Conservation (phyloP, 2,113 vertebrate genomes). For the Ornithorhynchus anatinus region DNA sequence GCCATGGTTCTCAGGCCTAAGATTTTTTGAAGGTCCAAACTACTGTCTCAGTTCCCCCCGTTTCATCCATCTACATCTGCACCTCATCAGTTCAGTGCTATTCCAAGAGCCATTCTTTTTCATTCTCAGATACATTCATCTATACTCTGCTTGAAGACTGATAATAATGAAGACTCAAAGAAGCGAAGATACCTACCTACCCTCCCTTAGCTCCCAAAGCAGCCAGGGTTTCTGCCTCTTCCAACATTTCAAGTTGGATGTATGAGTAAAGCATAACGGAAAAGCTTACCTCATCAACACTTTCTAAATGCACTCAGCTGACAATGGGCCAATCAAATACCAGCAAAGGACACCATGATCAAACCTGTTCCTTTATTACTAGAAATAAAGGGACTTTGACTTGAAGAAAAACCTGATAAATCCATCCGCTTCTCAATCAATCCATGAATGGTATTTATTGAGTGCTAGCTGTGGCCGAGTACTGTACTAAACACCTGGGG, state of each 20-base stretch:
- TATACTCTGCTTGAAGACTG: neutral
- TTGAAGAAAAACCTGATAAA: conserved; percentile 5
- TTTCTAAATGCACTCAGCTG: conserved; percentile 33
- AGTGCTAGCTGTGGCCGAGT: neutral
- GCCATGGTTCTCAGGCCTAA: neutral
- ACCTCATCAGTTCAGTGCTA: neutral
- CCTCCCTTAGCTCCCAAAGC: no score
- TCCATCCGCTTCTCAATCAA: neutral
- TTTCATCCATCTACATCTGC: neutral
- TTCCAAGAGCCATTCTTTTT: neutral
- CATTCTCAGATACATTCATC: neutral
- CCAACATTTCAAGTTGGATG: no score
- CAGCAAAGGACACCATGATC: neutral
- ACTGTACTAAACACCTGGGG: no score
- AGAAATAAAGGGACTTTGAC: neutral
- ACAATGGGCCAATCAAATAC: neutral
- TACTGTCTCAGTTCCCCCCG: neutral
- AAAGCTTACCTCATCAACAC: conserved; percentile 56
- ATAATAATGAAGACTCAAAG: no score
- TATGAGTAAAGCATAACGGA: conserved; percentile 53
- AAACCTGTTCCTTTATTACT: conserved; percentile 30
- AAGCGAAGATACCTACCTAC: no score
- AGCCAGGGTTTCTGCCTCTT: no score
- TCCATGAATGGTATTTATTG: no score
- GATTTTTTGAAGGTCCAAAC: neutral